A percentile compares a stretch with the other conserved stretches of the same genome.
Conservation (phyloP, 2,888 invertebrate species). For the Leistus spinibarbis region DNA sequence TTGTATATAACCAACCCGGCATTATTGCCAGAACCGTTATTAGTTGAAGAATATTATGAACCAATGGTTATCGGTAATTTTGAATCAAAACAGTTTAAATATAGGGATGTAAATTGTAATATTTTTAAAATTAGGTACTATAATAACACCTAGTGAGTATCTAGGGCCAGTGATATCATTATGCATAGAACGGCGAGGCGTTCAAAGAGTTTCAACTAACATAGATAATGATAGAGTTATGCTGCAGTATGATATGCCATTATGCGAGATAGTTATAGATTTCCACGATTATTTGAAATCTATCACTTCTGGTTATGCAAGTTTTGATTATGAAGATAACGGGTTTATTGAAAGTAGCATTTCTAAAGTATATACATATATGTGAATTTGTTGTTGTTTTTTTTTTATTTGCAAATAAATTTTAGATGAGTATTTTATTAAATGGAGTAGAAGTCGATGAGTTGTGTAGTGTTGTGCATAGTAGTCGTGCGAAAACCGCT, state of each 20-base stretch:
- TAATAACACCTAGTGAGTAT: constrained; percentile 83
- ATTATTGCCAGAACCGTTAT: constrained; percentile 68
- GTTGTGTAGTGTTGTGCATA: constrained; percentile 80
- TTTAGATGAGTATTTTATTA: constrained; percentile 74
- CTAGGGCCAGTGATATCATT: constrained; percentile 72
- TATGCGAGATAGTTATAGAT: constrained; percentile 93
- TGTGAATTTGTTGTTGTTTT: neutral
- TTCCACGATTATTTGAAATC: constrained; percentile 93
- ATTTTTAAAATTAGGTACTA: constrained; percentile 67
- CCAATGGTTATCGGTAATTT: constrained; percentile 78
- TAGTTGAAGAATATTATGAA: constrained; percentile 79
- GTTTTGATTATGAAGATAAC: constrained; percentile 90
- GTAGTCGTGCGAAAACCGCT: constrained; percentile 66
- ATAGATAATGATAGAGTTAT: constrained; percentile 85
- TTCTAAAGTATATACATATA: constrained; percentile 68
- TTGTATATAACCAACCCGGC: constrained; percentile 77
- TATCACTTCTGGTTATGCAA: constrained; percentile 91
- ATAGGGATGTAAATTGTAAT: neutral
- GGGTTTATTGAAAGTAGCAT: constrained; percentile 81
- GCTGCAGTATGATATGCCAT: constrained; percentile 82
- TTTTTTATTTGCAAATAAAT: constrained; percentile 40
- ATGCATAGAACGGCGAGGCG: constrained; percentile 77
- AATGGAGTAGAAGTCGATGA: constrained; percentile 86
- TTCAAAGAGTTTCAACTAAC: constrained; percentile 71
- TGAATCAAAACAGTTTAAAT: constrained; percentile 23